Evolutionary conservation across 2,888 invertebrate genomes (phyloP), one percentile per base, ranked within the genome.

Genomic region (Theodoxus fluviatilis): DNA sequence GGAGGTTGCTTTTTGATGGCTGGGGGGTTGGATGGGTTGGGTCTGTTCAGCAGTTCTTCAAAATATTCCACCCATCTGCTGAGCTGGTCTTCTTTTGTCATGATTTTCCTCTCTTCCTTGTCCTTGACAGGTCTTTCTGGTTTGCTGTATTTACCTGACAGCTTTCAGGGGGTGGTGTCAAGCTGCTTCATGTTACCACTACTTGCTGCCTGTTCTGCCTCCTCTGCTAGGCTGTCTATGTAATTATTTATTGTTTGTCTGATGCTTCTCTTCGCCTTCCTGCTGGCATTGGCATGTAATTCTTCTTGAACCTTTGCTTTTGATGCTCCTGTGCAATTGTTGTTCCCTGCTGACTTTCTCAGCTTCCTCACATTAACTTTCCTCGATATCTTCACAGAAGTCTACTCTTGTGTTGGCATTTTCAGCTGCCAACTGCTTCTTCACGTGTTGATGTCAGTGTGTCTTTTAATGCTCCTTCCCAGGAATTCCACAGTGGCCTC

Each of bases 61-160:
- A 69, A 69, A 37, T 69, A 52, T 22, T 69, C 64, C 18, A 37
- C 57, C 69, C 61, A 69, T 69, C 69, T 25, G 3, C 18, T 43
- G 28, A n/a, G n/a, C 52, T 52, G 22, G 25, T 52, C 52, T 52
- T 52, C 52, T 52, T 52, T 52, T 6, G 52, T 25, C 52, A 52
- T 52, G 52, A 52, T 52, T 52, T n/a, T 52, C 18, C 18, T 52
- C 25, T 25, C 52, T 52, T 18, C 52, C 18, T 52, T 52, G 18
- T 52, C 52, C 52, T 52, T 52, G 6, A n/a, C n/a, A n/a, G n/a
- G n/a, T n/a, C n/a, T 52, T 9, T 22, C 52, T 3, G 52, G 52
- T 52, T 52, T 52, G 52, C 52, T 18, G 6, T 37, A 64, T 31
- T 61, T 35, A n/a, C 35, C 55, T 28, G 64, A 33, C n/a, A 47